Evolutionary conservation across 2,797 vertebrate species (phyloP), one percentile per base, ranked within the genome.

Genomic region (Carcharodon carcharias): DNA sequence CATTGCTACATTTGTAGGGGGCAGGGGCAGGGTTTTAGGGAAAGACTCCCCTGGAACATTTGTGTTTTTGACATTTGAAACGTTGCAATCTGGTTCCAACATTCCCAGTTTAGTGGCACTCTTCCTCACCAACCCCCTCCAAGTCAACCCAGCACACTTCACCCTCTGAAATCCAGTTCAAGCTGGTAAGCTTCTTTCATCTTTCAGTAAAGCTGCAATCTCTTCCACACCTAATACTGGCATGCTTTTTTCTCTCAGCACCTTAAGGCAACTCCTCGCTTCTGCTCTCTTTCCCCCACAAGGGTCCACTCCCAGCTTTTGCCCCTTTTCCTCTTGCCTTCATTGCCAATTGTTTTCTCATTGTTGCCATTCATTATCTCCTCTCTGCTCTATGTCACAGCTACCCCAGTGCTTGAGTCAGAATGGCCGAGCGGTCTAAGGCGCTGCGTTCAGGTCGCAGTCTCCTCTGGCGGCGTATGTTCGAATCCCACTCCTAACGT

Each of bases 401-500:
- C 45, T 50, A 50, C 45, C 45, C 45, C 45, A 50, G 45, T 50
- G 3, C n/a, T n/a, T n/a, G n/a, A n/a, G 92, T 94, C 92, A 94
- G 92, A n/a, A 26, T 94, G 92, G 63, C 92, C 63, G 92, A 69
- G 63, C 92, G 63, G 92, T 94, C 63, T 67, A 94, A 69, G 92
- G 92, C 65, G 92, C 92, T 69, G 92, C n/a, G 92, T 94, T 94
- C 92, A 94, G 92, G 63, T 50, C 63, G 92, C 92, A 50, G 63
- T 94, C 92, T 69, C 40, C 63, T 14, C 92, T 50, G 40, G 92
- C 69, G 92, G 92, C 92, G 92, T 94, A 63, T 63, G 63, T 94
- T 94, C n/a, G 21, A 94, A 94, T 94, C 92, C 92, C 92, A 94
- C 92, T 94, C 3, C 92, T 94, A 63, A 94, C 91, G 93, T 28